Percentiles rank a stretch among this genome's conserved stretches.
Evolutionary conservation across 2,797 vertebrate genomes (phyloP).

Genomic region (Sebastes alutus): DNA sequence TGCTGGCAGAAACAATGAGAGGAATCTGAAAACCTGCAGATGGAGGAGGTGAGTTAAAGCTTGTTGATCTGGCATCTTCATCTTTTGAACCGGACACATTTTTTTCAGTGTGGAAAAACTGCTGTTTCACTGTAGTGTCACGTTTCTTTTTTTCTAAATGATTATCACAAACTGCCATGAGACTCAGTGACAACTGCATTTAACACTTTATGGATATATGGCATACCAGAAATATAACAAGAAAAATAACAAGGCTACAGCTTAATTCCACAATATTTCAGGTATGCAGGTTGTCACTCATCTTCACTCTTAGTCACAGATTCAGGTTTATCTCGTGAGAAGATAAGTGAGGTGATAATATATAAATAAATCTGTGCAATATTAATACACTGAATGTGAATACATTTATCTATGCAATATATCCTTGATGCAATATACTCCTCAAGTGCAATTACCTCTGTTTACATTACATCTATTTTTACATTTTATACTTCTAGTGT

Average conservation of each 20-base stretch:
- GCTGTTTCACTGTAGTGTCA: neutral
- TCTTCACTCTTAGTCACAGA: neutral
- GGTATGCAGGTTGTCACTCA: neutral
- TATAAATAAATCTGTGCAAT: too few species aligned
- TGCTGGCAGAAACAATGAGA: neutral
- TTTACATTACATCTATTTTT: too few species aligned
- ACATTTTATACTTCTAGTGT: too few species aligned
- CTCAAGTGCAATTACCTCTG: too few species aligned
- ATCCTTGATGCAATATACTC: too few species aligned
- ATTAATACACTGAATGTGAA: too few species aligned
- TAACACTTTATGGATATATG: neutral
- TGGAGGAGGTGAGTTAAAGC: conserved; percentile 62
- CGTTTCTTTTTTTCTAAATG: neutral
- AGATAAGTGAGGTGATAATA: too few species aligned
- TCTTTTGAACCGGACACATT: neutral
- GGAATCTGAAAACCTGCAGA: conserved; percentile 8
- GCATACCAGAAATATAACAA: neutral
- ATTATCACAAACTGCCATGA: neutral
- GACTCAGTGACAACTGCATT: neutral
- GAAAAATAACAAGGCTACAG: too few species aligned
- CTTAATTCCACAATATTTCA: neutral
- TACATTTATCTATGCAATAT: too few species aligned
- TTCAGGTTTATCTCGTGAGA: neutral
- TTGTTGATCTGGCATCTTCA: neutral
- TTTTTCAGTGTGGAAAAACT: neutral